Percentiles rank a stretch among this genome's conserved stretches.
Evolutionary conservation across 2,888 invertebrate genomes (phyloP).

Genomic region (Cinara cedri): DNA sequence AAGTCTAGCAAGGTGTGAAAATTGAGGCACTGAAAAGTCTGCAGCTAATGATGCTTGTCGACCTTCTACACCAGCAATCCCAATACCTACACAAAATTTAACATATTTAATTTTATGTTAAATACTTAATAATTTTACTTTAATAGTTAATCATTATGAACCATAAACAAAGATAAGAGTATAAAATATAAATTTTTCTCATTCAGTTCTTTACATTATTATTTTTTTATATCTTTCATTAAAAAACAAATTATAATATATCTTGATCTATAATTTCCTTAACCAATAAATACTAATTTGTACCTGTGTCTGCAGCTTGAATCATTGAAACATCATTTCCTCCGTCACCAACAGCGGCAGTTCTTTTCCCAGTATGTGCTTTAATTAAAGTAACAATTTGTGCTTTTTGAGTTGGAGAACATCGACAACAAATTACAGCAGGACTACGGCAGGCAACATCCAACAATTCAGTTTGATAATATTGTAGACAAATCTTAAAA

Average conservation of each 20-base stretch:
- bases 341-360: constrained; percentile 71
- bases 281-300: constrained; percentile 19
- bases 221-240: no score
- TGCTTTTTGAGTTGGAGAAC: constrained; percentile 76
- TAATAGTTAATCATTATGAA: no score
- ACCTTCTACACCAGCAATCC: constrained; percentile 89
- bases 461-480: constrained; percentile 76
- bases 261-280: neutral
- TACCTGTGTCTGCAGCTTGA: constrained; percentile 69
- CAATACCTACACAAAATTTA: constrained; percentile 69
- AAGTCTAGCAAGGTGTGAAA: constrained; percentile 81
- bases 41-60: constrained; percentile 93
- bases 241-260: no score
- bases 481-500: constrained; percentile 69
- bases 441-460: constrained; percentile 76
- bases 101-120: neutral
- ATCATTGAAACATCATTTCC: constrained; percentile 78
- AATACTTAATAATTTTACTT: neutral
- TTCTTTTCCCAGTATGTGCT: constrained; percentile 69
- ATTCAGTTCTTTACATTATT: no score
- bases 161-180: no score
- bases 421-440: constrained; percentile 77
- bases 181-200: no score
- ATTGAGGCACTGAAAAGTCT: constrained; percentile 94
- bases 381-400: constrained; percentile 73